These are phyloP conservation scores for Litoditis marina DNA, from an alignment of 2,888 invertebrate genomes.

Conservation along the genomic window DNA sequence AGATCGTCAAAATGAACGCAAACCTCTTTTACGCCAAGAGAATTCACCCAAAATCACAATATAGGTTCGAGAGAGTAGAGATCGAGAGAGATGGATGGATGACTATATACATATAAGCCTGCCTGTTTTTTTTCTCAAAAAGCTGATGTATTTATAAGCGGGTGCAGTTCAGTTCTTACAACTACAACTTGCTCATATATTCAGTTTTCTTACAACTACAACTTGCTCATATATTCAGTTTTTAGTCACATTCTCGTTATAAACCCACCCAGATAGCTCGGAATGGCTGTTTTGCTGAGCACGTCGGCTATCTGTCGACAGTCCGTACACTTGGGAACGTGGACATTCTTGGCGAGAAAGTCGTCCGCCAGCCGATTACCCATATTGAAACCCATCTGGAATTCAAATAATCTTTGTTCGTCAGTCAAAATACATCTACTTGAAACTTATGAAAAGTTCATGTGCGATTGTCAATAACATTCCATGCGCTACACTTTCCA, in stretches of 20 bases:
- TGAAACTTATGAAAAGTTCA: no score
- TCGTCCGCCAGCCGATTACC: conserved; percentile 96
- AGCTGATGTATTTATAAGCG: no score
- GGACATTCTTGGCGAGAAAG: conserved; percentile 82
- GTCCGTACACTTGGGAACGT: conserved; percentile 84
- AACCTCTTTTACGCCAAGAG: no score
- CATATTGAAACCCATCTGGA: conserved; percentile 84
- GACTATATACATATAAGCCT: no score
- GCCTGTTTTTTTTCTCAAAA: no score
- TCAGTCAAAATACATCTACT: no score
- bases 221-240: no score
- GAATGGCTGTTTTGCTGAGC: conserved; percentile 69
- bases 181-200: neutral
- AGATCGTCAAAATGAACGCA: no score
- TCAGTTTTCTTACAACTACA: neutral
- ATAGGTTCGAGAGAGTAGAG: neutral
- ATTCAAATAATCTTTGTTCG: neutral
- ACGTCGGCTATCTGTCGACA: conserved; percentile 84
- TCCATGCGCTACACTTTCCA: no score
- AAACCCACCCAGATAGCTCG: conserved; percentile 71
- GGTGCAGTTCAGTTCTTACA: neutral
- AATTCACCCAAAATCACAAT: no score
- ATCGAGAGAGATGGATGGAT: neutral
- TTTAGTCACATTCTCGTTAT: no score
- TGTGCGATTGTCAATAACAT: no score